Evolutionary conservation across 2,888 invertebrate species (phyloP), one percentile per base, ranked within the genome.

Genomic region (Epistrophe grossulariae): DNA sequence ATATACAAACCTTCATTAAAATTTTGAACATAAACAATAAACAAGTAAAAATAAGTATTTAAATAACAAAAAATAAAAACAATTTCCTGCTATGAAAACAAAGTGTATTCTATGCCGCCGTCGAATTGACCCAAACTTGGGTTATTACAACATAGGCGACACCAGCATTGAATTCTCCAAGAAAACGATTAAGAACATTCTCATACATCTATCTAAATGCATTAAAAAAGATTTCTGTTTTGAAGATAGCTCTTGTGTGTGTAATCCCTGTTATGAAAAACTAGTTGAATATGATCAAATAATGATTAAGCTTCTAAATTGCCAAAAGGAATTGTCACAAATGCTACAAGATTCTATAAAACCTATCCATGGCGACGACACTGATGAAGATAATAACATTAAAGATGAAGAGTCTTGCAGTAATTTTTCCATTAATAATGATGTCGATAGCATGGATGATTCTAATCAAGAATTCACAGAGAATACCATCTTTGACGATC

Each of bases 261-360:
- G 92, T 38, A 88, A 83, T 0, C 85, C 90, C 0, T 92, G 92
- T 78, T 91, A 90, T 45, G 87, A 80, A 2, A 90, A 92, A 57
- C 78, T 92, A 13, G 84, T 90, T 0, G 91, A 91, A 8, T 92
- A 92, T 59, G 92, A 92, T 70, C 81, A 90, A 35, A 89, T 92
- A 57, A 92, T 92, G 92, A 85, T 92, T 0, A 91, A 91, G 66
- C 88, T 92, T 13, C 89, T 92, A 83, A 88, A 89, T 6, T 90
- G 90, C 7, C 92, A 92, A 87, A 91, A 90, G 59, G 89, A 89
- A 19, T 88, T 92, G 0, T 91, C 92, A 0, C 88, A 85, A 17
- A 89, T 91, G 43, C 80, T 92, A 3, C 89, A 90, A 35, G 88
- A 89, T 8, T 91, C 91, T 0, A 64, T 92, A 71, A 90, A 24